phyloP scores from a whole-genome alignment of 2,113 vertebrate genomes.

The Haemorhous mexicanus region DNA sequence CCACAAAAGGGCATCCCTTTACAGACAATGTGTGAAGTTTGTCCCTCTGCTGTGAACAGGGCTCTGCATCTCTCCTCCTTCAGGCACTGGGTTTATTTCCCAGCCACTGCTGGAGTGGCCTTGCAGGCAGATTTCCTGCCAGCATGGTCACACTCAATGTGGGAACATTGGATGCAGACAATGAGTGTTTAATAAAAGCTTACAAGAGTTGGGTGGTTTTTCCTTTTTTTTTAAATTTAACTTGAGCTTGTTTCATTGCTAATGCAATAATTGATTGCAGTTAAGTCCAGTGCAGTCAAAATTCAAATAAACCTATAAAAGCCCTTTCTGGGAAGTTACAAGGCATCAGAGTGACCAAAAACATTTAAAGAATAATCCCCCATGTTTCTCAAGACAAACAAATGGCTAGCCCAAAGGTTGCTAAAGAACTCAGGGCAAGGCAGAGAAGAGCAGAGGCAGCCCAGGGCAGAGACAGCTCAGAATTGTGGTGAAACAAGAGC shows the following conservation, averaged over 20 bases:
- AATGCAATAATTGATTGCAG: neutral
- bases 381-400: neutral
- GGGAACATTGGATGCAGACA: neutral
- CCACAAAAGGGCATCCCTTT: neutral
- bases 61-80: neutral
- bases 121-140: neutral
- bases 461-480: neutral
- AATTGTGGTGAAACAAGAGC: neutral
- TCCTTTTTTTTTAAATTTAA: neutral
- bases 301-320: conserved; percentile 29
- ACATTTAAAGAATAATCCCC: neutral
- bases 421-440: neutral
- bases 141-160: neutral
- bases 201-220: neutral
- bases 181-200: neutral
- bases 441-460: neutral
- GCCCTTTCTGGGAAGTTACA: conserved; percentile 27
- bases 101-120: neutral
- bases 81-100: neutral
- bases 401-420: neutral
- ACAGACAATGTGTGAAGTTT: neutral
- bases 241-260: neutral
- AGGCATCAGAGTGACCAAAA: neutral
- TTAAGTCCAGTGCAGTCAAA: neutral
- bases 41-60: neutral